phyloP scores from a whole-genome alignment of 2,888 invertebrate species.

The Podabrus alpinus region DNA sequence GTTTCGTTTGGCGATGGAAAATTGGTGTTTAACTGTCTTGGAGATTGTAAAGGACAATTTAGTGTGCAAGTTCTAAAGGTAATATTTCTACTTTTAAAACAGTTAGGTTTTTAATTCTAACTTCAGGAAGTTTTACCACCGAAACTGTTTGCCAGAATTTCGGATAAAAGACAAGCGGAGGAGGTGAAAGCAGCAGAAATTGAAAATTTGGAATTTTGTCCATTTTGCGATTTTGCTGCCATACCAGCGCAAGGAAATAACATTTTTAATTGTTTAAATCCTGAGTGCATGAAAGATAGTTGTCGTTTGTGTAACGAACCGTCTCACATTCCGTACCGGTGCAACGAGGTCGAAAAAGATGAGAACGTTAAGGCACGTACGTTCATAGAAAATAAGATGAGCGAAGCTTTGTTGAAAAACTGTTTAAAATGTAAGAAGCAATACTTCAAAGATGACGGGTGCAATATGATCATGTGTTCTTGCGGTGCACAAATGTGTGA shows the following conservation, averaged over 20 bases:
- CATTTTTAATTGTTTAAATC: constrained; percentile 61
- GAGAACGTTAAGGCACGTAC: constrained; percentile 52
- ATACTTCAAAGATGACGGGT: constrained; percentile 56
- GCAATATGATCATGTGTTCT: constrained; percentile 58
- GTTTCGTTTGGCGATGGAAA: constrained; percentile 53
- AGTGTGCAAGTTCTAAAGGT: constrained; percentile 48
- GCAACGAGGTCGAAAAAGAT: constrained; percentile 57
- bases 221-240: too few relatives aligned
- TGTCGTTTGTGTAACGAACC: constrained; percentile 59
- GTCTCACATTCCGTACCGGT: constrained; percentile 59
- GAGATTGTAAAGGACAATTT: constrained; percentile 49
- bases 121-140: constrained; percentile 54
- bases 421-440: constrained; percentile 51
- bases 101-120: too few relatives aligned
- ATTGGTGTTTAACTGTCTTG: constrained; percentile 55
- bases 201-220: too few relatives aligned
- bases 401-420: constrained; percentile 54
- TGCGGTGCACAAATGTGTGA: constrained; percentile 58
- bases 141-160: constrained; percentile 56
- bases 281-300: constrained; percentile 61
- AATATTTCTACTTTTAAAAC: constrained; percentile 6
- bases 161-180: constrained; percentile 57
- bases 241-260: constrained; percentile 49
- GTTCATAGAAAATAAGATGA: constrained; percentile 61
- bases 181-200: constrained; percentile 59